These are phyloP conservation scores for Apogon talboti DNA, from an alignment of 2,797 vertebrate genomes.

Conservation along the genomic window DNA sequence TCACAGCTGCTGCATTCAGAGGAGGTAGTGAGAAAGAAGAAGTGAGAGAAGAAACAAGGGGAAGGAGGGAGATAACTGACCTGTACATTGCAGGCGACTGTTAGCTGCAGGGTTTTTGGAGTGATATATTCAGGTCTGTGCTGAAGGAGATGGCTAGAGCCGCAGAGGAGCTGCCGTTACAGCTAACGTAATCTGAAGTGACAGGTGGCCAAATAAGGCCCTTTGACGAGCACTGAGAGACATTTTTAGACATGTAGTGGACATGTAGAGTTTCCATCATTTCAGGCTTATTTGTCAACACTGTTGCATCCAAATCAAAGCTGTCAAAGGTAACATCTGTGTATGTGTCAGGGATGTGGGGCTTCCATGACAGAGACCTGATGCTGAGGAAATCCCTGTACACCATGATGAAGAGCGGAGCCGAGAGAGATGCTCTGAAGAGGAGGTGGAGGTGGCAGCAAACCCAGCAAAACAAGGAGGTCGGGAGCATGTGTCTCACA, in stretches of 20 bases:
- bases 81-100: constrained; percentile 37
- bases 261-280: constrained; percentile 32
- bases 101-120: constrained; percentile 23
- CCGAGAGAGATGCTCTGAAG: constrained; percentile 94
- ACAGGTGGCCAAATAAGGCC: constrained; percentile 45
- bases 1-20: constrained; percentile 33
- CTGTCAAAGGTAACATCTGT: constrained; percentile 1
- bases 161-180: constrained; percentile 22
- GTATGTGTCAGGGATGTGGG: constrained; percentile 93
- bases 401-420: constrained; percentile 96
- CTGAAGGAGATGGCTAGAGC: constrained; percentile 33
- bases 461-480: constrained; percentile 99
- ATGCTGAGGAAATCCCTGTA: constrained; percentile 96
- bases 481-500: constrained; percentile 63
- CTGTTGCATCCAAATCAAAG: constrained; percentile 1
- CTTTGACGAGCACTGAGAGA: constrained; percentile 44
- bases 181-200: constrained; percentile 58
- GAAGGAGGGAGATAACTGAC: constrained; percentile 23
- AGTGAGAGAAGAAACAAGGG: background rate
- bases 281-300: constrained; percentile 19
- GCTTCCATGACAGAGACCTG: constrained; percentile 97
- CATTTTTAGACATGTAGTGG: constrained; percentile 38
- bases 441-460: constrained; percentile 98
- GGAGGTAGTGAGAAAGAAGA: background rate
- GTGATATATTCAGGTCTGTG: constrained; percentile 38